Conservation (phyloP, 2,113 vertebrate genomes). For the Phyllostomus discolor region DNA sequence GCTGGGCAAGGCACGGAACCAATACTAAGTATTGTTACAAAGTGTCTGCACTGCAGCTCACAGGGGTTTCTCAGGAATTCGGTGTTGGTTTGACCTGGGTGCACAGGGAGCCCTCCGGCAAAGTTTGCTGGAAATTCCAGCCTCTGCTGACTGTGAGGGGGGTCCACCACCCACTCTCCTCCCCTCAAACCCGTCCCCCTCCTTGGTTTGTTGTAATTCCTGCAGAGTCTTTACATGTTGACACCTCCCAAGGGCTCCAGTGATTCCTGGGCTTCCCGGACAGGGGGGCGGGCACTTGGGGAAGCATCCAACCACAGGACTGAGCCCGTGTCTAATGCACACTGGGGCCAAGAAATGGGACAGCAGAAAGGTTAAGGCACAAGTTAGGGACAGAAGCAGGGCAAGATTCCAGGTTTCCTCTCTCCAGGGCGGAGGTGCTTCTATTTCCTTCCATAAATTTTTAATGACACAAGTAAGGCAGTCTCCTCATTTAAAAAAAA, state of each 20-base stretch:
- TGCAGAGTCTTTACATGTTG: background rate
- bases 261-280: background rate
- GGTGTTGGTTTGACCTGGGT: background rate
- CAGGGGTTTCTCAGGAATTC: background rate
- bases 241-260: background rate
- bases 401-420: background rate
- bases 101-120: background rate
- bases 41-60: background rate
- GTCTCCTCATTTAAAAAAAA: background rate
- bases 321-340: background rate
- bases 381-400: background rate
- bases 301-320: background rate
- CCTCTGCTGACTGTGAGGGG: background rate
- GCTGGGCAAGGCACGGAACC: background rate
- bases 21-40: background rate
- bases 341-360: background rate
- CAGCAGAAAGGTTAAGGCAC: background rate
- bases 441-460: background rate
- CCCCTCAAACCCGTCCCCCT: accelerated
- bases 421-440: background rate
- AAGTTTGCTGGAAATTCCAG: background rate
- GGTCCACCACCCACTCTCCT: no score
- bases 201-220: background rate
- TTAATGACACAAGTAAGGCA: background rate
- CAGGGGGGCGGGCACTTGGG: background rate